Base-by-base conservation (phyloP, 2,797 vertebrate genomes). In the Amazona finschi region DNA sequence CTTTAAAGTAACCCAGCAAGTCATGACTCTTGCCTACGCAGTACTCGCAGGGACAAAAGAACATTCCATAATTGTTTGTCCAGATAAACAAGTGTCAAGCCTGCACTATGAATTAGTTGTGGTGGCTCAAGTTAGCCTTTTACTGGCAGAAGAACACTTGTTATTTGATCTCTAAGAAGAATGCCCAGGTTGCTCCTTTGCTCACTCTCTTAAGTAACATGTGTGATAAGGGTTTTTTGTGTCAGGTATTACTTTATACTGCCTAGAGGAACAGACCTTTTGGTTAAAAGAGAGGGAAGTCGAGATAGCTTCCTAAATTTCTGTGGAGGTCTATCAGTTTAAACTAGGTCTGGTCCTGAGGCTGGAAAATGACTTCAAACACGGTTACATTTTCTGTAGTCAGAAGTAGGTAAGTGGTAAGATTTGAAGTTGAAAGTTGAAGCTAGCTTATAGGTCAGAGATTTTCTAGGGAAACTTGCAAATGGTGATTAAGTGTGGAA, bases 31-130 rank as follows among this genome's bases (percentile, higher is more conserved):
- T 62, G 93, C 93, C 93, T 90, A 69, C 28, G 1, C 85, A 87
- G 78, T 61, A 46, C 72, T 87, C 61, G 12, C 28, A 62, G 79
- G 66, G 62, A 96, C 96, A 96, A 97, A 96, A 91, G 89, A 85
- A 76, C 95, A 70, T 93, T 96, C 95, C 89, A 95, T 93, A 93
- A 94, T 95, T 95, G 95, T 95, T 96, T 96, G 87, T 80, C 69
- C 92, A 88, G 91, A 96, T 96, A 96, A 95, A 97, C 92, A 96
- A 95, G 89, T 93, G 92, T 96, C 82, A 92, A 60, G 87, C 82
- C 72, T 85, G 92, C 50, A n/a, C 87, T 93, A 21, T 80, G 94
- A 85, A 92, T 94, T 91, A 87, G 87, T 62, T 4, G 43, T 87
- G 76, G 46, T 74, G 90, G 75, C 47, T 96, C 84, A 92, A 93